Evolutionary conservation across 2,113 vertebrate genomes (phyloP), one percentile per base, ranked within the genome.

Genomic region (Pavo muticus): DNA sequence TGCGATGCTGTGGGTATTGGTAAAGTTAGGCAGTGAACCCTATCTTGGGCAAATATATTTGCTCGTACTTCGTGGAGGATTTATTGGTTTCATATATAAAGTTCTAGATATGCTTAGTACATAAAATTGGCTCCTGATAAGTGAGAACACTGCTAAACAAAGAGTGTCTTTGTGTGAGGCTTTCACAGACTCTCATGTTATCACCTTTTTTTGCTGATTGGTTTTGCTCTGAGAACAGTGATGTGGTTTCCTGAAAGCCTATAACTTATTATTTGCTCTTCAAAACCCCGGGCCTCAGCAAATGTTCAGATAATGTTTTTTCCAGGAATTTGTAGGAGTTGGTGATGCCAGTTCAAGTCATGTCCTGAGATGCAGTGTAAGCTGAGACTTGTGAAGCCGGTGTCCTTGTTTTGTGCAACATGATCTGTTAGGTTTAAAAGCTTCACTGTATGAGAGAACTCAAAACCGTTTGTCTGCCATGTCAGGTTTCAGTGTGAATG

Each of bases 331-430:
- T 0, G 0, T 77, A 93, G 92, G 79, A 95, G 88, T 88, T 93
- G 87, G 82, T 84, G 74, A 75, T 0, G 4, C 90, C 92, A 47
- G 96, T 97, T 97, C 70, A 93, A 78, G 74, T 91, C 0, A 1
- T 94, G 91, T 88, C 77, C 65, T 52, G 88, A 96, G 90, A 84
- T 90, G 93, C 84, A 16, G 50, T 94, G 94, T 95, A 97, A 97
- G 42, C 84, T 54, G 96, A 97, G 94, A 91, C 23, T 7, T 0
- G 1, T 13, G 67, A 76, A 93, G 50, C 80, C 17, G 19, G 37
- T 59, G 35, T 87, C 50, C 39, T 56, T 95, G 39, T 25, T 95
- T 95, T 95, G 91, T 97, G 96, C 84, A 95, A 63, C 69, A 64
- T 1, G 21, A 92, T 95, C 90, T 93, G 16, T 73, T 88, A 40